These are phyloP conservation scores for Brachionus koreanus DNA, from an alignment of 1,140 invertebrate species.

Conservation along the genomic window DNA sequence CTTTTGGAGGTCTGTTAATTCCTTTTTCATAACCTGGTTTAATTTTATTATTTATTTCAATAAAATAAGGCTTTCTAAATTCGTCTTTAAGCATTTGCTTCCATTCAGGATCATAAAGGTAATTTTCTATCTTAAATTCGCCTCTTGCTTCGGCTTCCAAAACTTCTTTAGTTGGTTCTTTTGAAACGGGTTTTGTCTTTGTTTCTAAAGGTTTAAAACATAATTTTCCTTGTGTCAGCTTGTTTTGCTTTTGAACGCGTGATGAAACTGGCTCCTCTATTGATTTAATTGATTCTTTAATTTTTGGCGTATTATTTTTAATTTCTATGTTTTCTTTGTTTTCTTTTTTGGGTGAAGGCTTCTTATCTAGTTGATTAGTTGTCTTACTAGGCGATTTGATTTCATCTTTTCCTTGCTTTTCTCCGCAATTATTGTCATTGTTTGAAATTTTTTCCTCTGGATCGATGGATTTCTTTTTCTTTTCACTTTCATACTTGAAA, in stretches of 20 bases:
- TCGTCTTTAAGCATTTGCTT: slow-evolving; percentile 5
- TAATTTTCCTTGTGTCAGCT: background rate
- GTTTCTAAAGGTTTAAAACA: background rate
- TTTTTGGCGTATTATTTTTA: background rate
- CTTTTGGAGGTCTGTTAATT: slow-evolving; percentile 17
- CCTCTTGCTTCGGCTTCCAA: too few species aligned
- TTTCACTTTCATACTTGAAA: background rate
- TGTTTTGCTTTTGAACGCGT: background rate
- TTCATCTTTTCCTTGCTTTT: background rate
- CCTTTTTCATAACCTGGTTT: slow-evolving; percentile 4
- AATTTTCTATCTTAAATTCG: slow-evolving; percentile 4
- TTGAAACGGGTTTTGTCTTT: background rate
- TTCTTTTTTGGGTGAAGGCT: background rate
- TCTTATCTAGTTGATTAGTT: background rate
- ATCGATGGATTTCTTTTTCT: background rate
- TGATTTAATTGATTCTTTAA: background rate
- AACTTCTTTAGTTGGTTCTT: background rate
- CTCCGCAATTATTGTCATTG: background rate
- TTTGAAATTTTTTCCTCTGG: background rate
- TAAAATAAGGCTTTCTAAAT: slow-evolving; percentile 28
- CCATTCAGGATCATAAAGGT: background rate
- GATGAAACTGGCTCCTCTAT: background rate
- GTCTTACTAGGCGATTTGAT: background rate
- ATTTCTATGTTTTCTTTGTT: slow-evolving; percentile 2
- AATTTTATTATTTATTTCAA: slow-evolving; percentile 27